A percentile compares a stretch with the other conserved stretches of the same genome.
These are phyloP conservation scores for Nomada flava DNA, from an alignment of 2,888 invertebrate genomes.

Conservation along the genomic window DNA sequence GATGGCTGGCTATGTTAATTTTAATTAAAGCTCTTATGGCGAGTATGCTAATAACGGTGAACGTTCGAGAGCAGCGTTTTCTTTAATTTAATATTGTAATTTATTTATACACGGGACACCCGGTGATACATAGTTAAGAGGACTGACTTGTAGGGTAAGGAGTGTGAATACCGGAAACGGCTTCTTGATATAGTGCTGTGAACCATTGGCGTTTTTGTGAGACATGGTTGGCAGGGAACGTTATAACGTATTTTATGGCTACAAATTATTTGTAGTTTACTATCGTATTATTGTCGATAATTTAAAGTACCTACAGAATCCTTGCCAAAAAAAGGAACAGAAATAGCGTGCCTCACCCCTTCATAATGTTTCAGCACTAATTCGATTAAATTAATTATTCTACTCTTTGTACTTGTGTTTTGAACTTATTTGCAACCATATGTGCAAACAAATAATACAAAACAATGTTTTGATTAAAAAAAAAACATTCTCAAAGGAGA, in stretches of 20 bases:
- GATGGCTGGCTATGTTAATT: constrained; percentile 20
- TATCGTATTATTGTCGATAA: too few relatives aligned
- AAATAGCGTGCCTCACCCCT: too few relatives aligned
- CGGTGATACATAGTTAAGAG: background rate
- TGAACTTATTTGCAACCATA: too few relatives aligned
- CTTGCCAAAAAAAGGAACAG: too few relatives aligned
- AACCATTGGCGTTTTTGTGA: constrained; percentile 11
- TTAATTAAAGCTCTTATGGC: constrained; percentile 27
- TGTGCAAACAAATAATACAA: too few relatives aligned
- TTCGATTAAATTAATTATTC: too few relatives aligned
- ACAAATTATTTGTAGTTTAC: background rate
- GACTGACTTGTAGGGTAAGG: constrained; percentile 9
- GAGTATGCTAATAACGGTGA: background rate
- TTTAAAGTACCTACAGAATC: too few relatives aligned
- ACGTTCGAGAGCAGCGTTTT: background rate
- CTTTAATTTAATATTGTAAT: constrained; percentile 29
- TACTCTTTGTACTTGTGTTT: too few relatives aligned
- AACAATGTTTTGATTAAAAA: too few relatives aligned
- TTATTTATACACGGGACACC: background rate
- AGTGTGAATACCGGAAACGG: background rate
- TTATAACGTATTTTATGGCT: background rate
- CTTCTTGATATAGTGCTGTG: background rate
- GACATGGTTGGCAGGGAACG: too few relatives aligned
- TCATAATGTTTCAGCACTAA: too few relatives aligned
- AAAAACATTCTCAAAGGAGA: too few relatives aligned